Base-by-base conservation (phyloP, 2,113 vertebrate species). In the Macroglossus sobrinus region DNA sequence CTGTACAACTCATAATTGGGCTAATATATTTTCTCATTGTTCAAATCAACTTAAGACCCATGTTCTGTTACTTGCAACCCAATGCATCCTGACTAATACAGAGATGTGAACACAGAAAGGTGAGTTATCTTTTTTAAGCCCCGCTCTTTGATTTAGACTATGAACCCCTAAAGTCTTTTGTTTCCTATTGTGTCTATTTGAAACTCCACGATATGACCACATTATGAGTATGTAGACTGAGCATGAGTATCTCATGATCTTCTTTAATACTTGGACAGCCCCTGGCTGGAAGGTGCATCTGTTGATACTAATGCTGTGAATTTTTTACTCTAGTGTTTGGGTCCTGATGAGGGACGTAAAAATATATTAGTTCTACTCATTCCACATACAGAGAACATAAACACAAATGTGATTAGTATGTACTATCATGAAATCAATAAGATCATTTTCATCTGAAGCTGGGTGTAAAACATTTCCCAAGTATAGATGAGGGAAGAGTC, bases 171-270 rank as follows among this genome's bases (percentile, higher is more conserved):
- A 89, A 80, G n/a, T 68, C 69, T 69, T 80, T 91, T 63, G 55
- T 81, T 95, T 76, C 75, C 53, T 89, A 61, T 80, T 66, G 64
- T 38, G 64, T 76, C 78, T 85, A 72, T 72, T 78, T 89, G 84
- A 89, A 92, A 75, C 47, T 45, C 30, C 19, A 85, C 33, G 38
- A 64, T 53, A 21, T 35, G 59, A 86, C 45, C 45, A 90, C 45
- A 40, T 26, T 92, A 59, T 68, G 59, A 75, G 85, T 81, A 47
- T 63, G 14, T 40, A 85, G 92, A 94, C 63, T 6, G 30, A 96
- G n/a, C 89, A 78, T 86, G 71, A 72, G 53, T 71, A 72, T 82
- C 80, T 86, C 28, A 38, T 50, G 59, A 81, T 89, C 57, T 84
- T 68, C 4, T 64, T 87, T 81, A 71, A 57, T 86, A 28, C 26